Percentiles rank a stretch among this genome's conserved stretches.
Evolutionary conservation across 2,888 invertebrate genomes (phyloP).

Genomic region (Amblyteles armatorius): DNA sequence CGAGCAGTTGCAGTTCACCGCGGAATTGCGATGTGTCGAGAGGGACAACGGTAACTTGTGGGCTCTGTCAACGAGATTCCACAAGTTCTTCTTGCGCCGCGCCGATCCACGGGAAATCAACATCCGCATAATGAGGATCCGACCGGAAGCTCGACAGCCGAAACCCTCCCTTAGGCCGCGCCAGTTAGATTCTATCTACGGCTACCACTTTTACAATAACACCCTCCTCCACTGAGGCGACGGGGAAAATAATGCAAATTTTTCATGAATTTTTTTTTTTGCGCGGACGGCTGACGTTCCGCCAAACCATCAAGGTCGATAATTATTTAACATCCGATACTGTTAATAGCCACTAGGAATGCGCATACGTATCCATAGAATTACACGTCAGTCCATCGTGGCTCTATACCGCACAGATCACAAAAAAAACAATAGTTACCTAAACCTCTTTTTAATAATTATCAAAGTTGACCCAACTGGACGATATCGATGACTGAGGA

Average conservation of each 20-base stretch:
- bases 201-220: slow-evolving; percentile 73
- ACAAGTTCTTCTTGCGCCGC: slow-evolving; percentile 91
- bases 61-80: slow-evolving; percentile 91
- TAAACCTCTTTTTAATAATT: not conserved
- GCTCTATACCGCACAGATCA: not conserved
- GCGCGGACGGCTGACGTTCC: not conserved
- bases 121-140: slow-evolving; percentile 89
- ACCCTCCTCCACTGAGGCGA: slow-evolving; percentile 65
- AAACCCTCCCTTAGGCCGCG: slow-evolving; percentile 49
- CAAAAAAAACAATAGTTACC: not conserved
- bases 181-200: slow-evolving; percentile 50
- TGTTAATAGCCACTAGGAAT: slow-evolving; percentile 3
- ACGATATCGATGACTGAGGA: too few relatives aligned
- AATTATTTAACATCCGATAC: not conserved
- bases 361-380: not conserved
- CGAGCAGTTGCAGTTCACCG: slow-evolving; percentile 91
- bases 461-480: not conserved
- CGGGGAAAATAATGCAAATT: slow-evolving; percentile 5
- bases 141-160: slow-evolving; percentile 65
- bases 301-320: not conserved
- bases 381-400: not conserved
- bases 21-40: slow-evolving; percentile 90
- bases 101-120: slow-evolving; percentile 90
- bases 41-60: slow-evolving; percentile 91
- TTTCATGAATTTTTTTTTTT: too few relatives aligned